Evolutionary conservation across 2,888 invertebrate genomes (phyloP).

Genomic region (Andrena chrysosceles): DNA sequence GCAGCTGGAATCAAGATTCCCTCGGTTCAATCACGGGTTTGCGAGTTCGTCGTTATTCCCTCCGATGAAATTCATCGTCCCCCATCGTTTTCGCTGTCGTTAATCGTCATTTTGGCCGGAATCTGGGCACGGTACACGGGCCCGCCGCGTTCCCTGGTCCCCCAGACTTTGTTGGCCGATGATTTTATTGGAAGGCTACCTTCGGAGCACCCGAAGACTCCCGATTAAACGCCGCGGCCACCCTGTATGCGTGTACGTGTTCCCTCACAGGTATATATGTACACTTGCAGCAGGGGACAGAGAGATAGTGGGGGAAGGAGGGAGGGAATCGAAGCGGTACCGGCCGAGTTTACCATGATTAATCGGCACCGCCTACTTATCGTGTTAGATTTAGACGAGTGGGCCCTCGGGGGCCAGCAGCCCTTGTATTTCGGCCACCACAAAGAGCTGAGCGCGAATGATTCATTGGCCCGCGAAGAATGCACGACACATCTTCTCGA

Average conservation of each 20-base stretch:
- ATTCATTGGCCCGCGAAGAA: constrained; percentile 70
- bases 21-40: background rate
- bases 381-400: constrained; percentile 78
- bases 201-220: background rate
- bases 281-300: constrained; percentile 45
- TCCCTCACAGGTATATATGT: constrained; percentile 20
- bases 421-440: constrained; percentile 73
- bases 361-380: constrained; percentile 82
- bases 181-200: background rate
- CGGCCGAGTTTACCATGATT: constrained; percentile 79
- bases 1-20: background rate
- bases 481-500: constrained; percentile 64
- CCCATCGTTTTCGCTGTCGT: background rate
- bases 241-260: constrained; percentile 59
- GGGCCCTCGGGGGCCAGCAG: constrained; percentile 69
- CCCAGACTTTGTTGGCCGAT: background rate
- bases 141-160: background rate
- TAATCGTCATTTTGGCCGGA: background rate
- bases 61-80: background rate
- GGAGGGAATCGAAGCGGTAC: constrained; percentile 63
- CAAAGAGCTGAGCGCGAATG: constrained; percentile 67
- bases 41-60: background rate
- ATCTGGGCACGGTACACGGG: background rate
- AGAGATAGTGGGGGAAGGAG: constrained; percentile 40
- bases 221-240: constrained; percentile 36